Evolutionary conservation across 2,888 invertebrate genomes (phyloP).

Genomic region (Idaea dimidiata): DNA sequence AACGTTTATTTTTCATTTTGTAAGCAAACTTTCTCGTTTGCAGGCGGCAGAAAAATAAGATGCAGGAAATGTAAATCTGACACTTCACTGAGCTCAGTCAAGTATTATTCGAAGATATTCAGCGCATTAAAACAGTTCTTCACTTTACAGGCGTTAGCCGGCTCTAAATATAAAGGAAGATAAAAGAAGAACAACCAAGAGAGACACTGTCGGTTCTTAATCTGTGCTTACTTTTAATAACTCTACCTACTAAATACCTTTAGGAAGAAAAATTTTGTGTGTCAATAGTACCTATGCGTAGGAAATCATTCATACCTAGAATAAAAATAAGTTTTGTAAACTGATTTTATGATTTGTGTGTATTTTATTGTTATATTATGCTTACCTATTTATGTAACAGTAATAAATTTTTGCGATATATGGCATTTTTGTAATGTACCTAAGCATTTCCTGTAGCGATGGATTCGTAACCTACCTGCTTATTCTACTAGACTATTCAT

Average conservation of each 20-base stretch:
- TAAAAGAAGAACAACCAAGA: conserved; percentile 31
- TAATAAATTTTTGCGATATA: conserved; percentile 58
- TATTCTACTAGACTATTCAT: no score
- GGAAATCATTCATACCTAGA: conserved; percentile 54
- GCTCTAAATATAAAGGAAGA: conserved; percentile 75
- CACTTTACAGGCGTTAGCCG: conserved; percentile 74
- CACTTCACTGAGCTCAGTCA: conserved; percentile 66
- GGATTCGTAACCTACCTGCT: no score
- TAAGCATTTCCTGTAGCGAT: no score
- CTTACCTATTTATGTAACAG: conserved; percentile 60
- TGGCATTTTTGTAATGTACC: neutral
- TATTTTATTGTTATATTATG: conserved; percentile 66
- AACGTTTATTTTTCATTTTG: conserved; percentile 44
- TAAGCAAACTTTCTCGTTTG: conserved; percentile 57
- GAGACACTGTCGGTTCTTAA: neutral
- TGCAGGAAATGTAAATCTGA: conserved; percentile 74
- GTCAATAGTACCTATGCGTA: conserved; percentile 26
- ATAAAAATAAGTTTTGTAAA: conserved; percentile 47
- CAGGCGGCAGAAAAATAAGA: conserved; percentile 78
- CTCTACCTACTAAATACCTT: conserved; percentile 19
- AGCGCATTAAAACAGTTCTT: conserved; percentile 77
- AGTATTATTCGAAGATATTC: conserved; percentile 74
- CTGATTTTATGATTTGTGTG: conserved; percentile 59
- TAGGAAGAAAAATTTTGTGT: conserved; percentile 32
- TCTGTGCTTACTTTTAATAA: conserved; percentile 18